Evolutionary conservation across 2,113 vertebrate species (phyloP).

Genomic region (Fregata magnificens): DNA sequence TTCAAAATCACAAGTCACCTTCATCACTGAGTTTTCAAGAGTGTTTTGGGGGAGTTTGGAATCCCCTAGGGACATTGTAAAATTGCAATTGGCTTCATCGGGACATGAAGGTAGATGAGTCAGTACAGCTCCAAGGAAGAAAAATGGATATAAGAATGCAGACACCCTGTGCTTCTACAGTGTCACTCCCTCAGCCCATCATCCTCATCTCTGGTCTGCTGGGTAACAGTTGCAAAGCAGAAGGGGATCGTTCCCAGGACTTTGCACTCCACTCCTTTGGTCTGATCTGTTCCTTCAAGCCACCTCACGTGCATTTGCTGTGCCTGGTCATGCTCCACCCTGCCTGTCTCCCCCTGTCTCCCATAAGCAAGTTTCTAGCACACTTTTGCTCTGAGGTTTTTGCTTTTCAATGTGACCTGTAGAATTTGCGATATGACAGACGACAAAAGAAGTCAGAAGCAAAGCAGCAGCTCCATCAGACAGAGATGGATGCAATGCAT

Average conservation of each 20-base stretch:
- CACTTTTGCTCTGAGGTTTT: not conserved
- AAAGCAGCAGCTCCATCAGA: not conserved
- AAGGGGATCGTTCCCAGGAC: not conserved
- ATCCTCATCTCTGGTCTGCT: not conserved
- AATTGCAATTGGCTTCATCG: not conserved
- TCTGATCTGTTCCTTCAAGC: not conserved
- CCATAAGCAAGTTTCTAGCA: not conserved
- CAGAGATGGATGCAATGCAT: not conserved
- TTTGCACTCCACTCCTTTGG: not conserved
- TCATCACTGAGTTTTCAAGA: not conserved
- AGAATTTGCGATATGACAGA: not conserved
- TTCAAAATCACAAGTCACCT: not conserved
- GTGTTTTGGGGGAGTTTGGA: not conserved
- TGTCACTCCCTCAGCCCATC: not conserved
- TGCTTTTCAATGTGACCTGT: not conserved
- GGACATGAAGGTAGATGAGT: not conserved
- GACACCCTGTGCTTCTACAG: not conserved
- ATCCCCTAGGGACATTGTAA: not conserved
- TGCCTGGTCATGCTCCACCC: not conserved
- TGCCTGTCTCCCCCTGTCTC: not conserved
- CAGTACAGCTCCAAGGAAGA: not conserved
- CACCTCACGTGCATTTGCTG: not conserved
- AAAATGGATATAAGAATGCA: not conserved
- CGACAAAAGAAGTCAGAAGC: not conserved
- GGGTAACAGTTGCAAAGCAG: not conserved